Percentiles rank a stretch among this genome's conserved stretches.
These are phyloP conservation scores for Sympetrum striolatum DNA, from an alignment of 2,888 invertebrate genomes.

Conservation along the genomic window DNA sequence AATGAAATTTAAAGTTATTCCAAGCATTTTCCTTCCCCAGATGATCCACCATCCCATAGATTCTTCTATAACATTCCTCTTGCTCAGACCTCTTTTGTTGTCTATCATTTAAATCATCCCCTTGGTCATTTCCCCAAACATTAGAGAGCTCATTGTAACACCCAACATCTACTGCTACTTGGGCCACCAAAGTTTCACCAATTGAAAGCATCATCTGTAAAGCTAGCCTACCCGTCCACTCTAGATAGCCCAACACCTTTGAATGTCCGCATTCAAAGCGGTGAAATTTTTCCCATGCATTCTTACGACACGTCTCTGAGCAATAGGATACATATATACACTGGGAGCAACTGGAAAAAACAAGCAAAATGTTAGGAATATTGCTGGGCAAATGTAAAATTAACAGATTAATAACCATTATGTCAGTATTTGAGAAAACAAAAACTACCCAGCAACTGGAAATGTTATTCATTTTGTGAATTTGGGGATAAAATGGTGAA, in stretches of 20 bases:
- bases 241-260: constrained; percentile 34
- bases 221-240: constrained; percentile 37
- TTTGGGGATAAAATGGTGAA: constrained; percentile 22
- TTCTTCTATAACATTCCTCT: constrained; percentile 35
- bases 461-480: constrained; percentile 26
- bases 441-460: constrained; percentile 33
- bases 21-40: constrained; percentile 35
- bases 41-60: constrained; percentile 33
- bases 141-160: constrained; percentile 22
- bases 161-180: constrained; percentile 29
- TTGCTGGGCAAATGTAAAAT: constrained; percentile 19
- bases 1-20: constrained; percentile 41
- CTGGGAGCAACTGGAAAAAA: constrained; percentile 37
- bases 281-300: constrained; percentile 35
- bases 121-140: constrained; percentile 18
- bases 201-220: constrained; percentile 26
- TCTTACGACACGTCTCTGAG: constrained; percentile 36
- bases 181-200: constrained; percentile 29
- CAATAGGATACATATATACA: constrained; percentile 41
- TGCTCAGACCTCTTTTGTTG: constrained; percentile 29
- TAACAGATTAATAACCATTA: constrained; percentile 23
- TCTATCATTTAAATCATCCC: constrained; percentile 23
- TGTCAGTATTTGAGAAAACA: constrained; percentile 20
- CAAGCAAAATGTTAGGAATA: constrained; percentile 37
- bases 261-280: constrained; percentile 23